Base-by-base conservation (phyloP, 1,140 invertebrate genomes). In the Listronotus oregonensis region DNA sequence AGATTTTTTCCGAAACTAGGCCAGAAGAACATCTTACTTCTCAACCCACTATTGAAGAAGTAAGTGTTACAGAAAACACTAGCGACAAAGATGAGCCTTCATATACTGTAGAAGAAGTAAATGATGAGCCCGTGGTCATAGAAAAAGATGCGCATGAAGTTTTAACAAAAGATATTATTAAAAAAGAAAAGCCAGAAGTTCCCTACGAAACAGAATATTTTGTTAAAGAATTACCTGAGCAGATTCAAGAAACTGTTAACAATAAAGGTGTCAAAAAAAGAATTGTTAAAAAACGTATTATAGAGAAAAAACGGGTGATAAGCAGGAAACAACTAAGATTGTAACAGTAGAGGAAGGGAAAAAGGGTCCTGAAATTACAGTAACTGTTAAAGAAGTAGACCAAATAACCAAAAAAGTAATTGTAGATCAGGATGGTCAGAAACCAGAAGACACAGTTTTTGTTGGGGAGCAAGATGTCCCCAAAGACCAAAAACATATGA, bases 1-100 rank as follows among this genome's bases (percentile, higher is more conserved):
- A 81, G 72, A 65, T 82, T 9, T 69, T 82, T 18, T 69, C 81
- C 14, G 80, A 82, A 73, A 72, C 70, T 10, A 54, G 39, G 31
- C 68, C 74, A 7, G 66, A 79, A 44, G 40, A 64, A 61, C 31
- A 15, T 39, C n/a, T 52, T 10, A 37, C 71, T 73, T 73, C 68
- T 63, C 62, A 59, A 72, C 75, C 46, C 5, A 58, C 55, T 27
- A 61, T 68, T 32, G 69, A 61, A 73, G 71, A 79, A 66, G 55
- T 44, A 63, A 54, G 31, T 9, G 74, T 73, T 37, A 43, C 68
- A 54, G 39, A 42, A 2, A 57, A 8, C 4, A 21, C 21, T 31
- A 12, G 8, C 34, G 32, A 34, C 1, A 14, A 17, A 47, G 12
- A 61, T 40, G 10, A 6, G 12, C 18, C 27, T 3, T 21, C 54